Conservation (phyloP, 2,113 vertebrate genomes). For the Marmota monax region DNA sequence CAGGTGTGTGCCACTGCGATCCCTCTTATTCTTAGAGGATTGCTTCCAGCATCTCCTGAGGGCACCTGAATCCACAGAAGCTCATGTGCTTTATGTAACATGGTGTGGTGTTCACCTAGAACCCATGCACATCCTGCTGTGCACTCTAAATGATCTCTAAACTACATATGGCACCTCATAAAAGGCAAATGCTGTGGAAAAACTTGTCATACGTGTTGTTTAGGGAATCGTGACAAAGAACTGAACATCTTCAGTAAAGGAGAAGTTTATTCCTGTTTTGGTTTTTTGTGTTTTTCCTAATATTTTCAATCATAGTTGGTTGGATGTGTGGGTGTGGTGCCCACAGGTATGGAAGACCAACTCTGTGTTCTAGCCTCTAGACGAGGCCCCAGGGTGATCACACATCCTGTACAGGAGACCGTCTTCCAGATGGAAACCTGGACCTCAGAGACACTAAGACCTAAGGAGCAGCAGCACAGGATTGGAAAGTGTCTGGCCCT, state of each 20-base stretch:
- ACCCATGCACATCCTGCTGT: neutral
- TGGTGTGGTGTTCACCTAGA: neutral
- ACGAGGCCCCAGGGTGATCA: neutral
- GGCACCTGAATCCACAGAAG: neutral
- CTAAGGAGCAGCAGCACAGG: neutral
- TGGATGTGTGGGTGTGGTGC: neutral
- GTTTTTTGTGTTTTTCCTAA: neutral
- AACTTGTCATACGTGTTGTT: neutral
- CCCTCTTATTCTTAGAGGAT: neutral
- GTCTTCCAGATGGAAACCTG: neutral
- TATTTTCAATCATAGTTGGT: neutral
- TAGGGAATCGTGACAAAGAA: neutral
- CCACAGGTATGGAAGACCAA: neutral
- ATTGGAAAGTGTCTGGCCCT: neutral
- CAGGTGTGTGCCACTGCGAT: no score
- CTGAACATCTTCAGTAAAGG: neutral
- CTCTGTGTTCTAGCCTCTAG: neutral
- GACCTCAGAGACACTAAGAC: neutral
- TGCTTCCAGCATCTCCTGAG: neutral
- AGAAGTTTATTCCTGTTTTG: no score
- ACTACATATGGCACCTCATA: neutral
- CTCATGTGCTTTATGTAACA: neutral
- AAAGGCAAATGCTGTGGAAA: no score
- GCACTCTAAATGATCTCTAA: neutral
- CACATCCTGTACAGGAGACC: rapidly evolving